These are phyloP conservation scores for Montipora cactus DNA, from an alignment of 64 coral and sea anemone genomes.

Conservation along the genomic window DNA sequence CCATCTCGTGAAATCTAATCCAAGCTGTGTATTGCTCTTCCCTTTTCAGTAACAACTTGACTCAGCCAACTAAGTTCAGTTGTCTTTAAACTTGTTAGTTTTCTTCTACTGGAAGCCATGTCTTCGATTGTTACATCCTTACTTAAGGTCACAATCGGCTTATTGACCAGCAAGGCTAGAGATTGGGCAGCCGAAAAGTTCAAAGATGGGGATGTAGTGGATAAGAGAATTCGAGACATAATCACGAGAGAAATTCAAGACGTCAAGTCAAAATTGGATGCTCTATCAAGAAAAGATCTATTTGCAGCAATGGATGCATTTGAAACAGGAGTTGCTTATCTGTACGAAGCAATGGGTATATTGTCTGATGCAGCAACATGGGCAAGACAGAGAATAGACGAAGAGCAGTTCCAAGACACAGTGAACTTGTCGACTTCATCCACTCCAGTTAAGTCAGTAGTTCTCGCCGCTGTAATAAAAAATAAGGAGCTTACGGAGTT, in stretches of 20 bases:
- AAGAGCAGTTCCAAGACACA: not conserved
- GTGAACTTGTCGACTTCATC: no score
- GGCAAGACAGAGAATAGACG: not conserved
- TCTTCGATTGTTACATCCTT: not conserved
- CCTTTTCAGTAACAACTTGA: no score
- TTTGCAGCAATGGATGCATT: slow-evolving; percentile 53
- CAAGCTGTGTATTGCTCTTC: no score
- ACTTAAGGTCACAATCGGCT: not conserved
- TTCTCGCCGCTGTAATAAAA: not conserved
- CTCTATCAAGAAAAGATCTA: slow-evolving; percentile 51
- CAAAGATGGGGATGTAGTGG: slow-evolving; percentile 57
- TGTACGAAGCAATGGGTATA: not conserved
- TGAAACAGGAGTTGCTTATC: slow-evolving; percentile 45
- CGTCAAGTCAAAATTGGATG: slow-evolving; percentile 64
- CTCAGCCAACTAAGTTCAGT: no score
- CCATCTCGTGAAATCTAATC: no score
- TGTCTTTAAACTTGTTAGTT: no score
- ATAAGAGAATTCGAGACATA: slow-evolving; percentile 41
- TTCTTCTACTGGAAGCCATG: not conserved
- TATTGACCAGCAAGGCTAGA: not conserved
- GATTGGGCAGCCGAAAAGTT: not conserved
- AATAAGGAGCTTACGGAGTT: not conserved
- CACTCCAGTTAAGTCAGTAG: not conserved
- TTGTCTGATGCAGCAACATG: not conserved
- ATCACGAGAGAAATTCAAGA: slow-evolving; percentile 64